Conservation (phyloP, 2,113 vertebrate species). For the Natator depressus region DNA sequence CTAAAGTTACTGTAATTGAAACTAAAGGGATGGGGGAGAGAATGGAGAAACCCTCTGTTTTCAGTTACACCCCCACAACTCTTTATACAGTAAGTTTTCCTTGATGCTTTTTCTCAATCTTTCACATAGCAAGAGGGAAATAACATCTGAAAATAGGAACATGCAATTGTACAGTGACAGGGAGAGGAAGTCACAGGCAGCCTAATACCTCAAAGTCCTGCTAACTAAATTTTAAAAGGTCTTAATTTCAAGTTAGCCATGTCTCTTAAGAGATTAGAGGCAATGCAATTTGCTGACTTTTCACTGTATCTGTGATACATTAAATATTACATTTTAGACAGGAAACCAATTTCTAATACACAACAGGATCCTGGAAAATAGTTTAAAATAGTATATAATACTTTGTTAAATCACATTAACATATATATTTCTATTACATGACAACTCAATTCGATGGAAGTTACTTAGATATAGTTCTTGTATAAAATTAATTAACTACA, state of each 20-base stretch:
- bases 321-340: neutral
- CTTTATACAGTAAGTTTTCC: constrained; percentile 1
- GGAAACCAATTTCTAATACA: neutral
- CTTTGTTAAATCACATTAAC: neutral
- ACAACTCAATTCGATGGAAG: neutral
- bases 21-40: neutral
- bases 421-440: neutral
- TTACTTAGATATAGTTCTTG: neutral
- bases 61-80: neutral
- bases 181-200: neutral
- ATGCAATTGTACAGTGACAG: neutral
- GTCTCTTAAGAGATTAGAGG: neutral
- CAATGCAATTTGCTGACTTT: neutral
- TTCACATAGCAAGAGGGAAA: neutral
- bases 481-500: neutral
- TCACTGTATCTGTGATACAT: neutral
- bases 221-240: neutral
- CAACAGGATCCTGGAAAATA: neutral
- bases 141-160: neutral
- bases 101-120: neutral
- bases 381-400: neutral
- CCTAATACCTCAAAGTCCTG: neutral
- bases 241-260: neutral
- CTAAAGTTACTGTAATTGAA: neutral
- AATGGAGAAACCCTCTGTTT: neutral